phyloP scores from a whole-genome alignment of 2,888 invertebrate species.

The Thecocarcelia acutangulata region DNA sequence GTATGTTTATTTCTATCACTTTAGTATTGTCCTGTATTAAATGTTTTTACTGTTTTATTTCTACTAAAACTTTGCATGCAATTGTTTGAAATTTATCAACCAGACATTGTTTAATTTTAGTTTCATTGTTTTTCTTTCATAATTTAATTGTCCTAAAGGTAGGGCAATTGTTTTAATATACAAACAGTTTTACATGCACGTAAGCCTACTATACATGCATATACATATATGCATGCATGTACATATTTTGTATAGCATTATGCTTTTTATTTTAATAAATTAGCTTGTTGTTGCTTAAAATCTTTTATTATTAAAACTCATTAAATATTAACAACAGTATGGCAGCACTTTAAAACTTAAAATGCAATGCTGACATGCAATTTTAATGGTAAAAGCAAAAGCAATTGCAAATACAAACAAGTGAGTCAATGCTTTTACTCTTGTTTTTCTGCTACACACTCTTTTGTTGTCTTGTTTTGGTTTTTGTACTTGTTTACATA shows the following conservation, averaged over 20 bases:
- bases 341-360: slow-evolving; percentile 15
- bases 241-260: too few relatives aligned
- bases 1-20: too few relatives aligned
- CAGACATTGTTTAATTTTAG: slow-evolving; percentile 40
- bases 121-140: slow-evolving; percentile 28
- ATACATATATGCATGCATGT: neutral
- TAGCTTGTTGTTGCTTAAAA: neutral
- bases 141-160: slow-evolving; percentile 30
- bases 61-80: too few relatives aligned
- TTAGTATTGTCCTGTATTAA: too few relatives aligned
- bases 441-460: slow-evolving; percentile 3
- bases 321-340: slow-evolving; percentile 35
- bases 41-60: too few relatives aligned
- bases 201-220: neutral
- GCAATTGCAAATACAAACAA: slow-evolving; percentile 28
- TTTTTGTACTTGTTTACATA: neutral
- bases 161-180: slow-evolving; percentile 25
- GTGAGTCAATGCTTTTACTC: slow-evolving; percentile 52
- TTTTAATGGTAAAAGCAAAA: slow-evolving; percentile 24
- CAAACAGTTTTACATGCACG: neutral
- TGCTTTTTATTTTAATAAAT: slow-evolving; percentile 11
- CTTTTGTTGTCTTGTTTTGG: neutral
- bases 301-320: neutral
- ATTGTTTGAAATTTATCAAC: too few relatives aligned
- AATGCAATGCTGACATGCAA: neutral